A percentile compares a stretch with the other conserved stretches of the same genome.
Evolutionary conservation across 2,888 invertebrate species (phyloP).

Genomic region (Acleris cristana): DNA sequence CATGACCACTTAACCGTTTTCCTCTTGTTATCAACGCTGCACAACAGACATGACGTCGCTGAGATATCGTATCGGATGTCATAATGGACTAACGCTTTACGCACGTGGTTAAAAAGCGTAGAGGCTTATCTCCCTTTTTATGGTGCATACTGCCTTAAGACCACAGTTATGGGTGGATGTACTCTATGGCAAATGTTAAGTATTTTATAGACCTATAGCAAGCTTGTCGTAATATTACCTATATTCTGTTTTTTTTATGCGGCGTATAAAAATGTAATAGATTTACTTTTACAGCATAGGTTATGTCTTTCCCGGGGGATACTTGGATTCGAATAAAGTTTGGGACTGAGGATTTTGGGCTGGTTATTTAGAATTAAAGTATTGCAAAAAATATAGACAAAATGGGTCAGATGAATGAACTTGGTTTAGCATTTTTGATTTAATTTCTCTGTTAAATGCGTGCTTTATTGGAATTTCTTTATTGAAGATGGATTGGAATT

Average conservation of each 20-base stretch:
- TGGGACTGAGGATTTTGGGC: constrained; percentile 4
- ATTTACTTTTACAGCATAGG: constrained; percentile 35
- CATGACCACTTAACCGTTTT: constrained; percentile 5
- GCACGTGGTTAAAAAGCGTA: constrained; percentile 66
- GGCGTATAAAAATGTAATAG: constrained; percentile 34
- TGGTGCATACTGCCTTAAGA: constrained; percentile 62
- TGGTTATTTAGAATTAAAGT: too few species aligned
- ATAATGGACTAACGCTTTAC: constrained; percentile 43
- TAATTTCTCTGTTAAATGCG: too few species aligned
- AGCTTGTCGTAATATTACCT: constrained; percentile 36
- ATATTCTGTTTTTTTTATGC: constrained; percentile 28
- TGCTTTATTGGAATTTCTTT: too few species aligned
- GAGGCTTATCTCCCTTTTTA: constrained; percentile 75
- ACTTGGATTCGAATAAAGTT: constrained; percentile 18
- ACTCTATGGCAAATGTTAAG: constrained; percentile 43
- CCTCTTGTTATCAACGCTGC: background rate
- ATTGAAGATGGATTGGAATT: too few species aligned
- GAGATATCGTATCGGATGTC: constrained; percentile 41
- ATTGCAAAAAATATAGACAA: too few species aligned
- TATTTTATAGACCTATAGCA: constrained; percentile 34
- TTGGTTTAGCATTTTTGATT: too few species aligned
- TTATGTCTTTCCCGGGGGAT: constrained; percentile 28
- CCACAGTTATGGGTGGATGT: constrained; percentile 49
- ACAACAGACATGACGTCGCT: background rate
- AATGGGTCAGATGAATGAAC: too few species aligned